Base-by-base conservation (phyloP, 2,113 vertebrate genomes). In the Leptocoma aspasia region DNA sequence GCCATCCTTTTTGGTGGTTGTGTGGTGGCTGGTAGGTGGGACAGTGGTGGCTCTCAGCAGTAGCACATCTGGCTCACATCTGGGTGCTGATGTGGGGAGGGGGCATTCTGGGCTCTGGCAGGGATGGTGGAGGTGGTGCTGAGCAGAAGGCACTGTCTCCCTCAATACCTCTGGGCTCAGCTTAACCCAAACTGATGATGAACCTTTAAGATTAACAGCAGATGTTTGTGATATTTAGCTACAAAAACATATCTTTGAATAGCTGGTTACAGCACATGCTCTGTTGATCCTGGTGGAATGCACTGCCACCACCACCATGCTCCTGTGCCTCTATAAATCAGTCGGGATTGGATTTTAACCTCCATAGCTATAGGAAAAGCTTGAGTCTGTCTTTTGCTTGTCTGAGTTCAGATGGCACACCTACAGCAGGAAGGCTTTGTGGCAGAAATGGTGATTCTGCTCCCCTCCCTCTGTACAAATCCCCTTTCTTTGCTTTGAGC, bases 251-350 rank as follows among this genome's bases (percentile, higher is more conserved):
- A 12, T 5, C 3, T 70, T 81, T 59, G 64, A 47, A 30, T 60
- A 59, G 33, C 47, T 45, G 21, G 1, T 24, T 71, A 31, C 42
- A 54, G 20, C 33, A 12, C 1, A 0, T 13, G 45, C 0, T 13
- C n/a, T 68, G 39, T 57, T 82, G 71, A 15, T 85, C 21, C 49
- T 63, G 53, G 42, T 70, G 27, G 26, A 23, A 2, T 33, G 9
- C 28, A 13, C n/a, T n/a, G n/a, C 21, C 2, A 4, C 47, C 42
- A 28, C 20, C 21, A 14, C 60, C 0, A 0, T 50, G 39, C 44
- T 80, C 33, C 47, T 7, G 23, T 66, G 22, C 54, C 52, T 47
- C 49, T 24, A 2, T 11, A 47, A 59, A 28, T 86, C 35, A 49
- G 3, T 12, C 20, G 9, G 33, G 42, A 15, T 78, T 77, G 31